Evolutionary conservation across 64 coral and sea anemone genomes (phyloP).

Genomic region (Montipora efflorescens): DNA sequence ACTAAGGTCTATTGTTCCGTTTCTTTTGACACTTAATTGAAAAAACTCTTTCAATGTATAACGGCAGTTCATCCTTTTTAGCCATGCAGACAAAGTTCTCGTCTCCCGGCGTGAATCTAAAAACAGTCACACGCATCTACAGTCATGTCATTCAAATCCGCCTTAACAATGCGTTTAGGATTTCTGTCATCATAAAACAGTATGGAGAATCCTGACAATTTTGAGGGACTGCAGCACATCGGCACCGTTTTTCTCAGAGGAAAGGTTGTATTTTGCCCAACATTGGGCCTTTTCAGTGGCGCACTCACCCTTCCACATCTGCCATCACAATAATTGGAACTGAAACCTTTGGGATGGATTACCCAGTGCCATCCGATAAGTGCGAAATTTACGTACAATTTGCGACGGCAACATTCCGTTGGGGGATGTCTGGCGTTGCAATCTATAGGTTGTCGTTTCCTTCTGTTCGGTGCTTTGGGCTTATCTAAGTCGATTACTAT

Average conservation of each 20-base stretch:
- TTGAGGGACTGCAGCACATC: constrained; percentile 4
- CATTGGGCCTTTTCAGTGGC: no score
- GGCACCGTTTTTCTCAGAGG: background rate
- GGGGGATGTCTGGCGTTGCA: background rate
- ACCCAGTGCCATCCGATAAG: constrained; percentile 24
- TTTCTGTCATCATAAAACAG: background rate
- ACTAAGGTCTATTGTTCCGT: no score
- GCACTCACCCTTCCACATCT: background rate
- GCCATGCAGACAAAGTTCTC: background rate
- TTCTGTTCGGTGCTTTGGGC: background rate
- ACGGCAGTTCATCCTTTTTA: background rate
- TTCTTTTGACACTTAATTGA: no score
- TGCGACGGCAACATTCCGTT: background rate
- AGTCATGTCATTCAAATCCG: background rate
- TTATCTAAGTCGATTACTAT: constrained; percentile 32
- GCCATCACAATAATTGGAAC: background rate
- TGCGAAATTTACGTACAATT: constrained; percentile 3
- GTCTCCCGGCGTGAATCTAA: background rate
- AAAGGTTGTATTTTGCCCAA: background rate
- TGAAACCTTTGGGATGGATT: background rate
- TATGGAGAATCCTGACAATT: background rate
- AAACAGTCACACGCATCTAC: background rate
- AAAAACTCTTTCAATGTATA: no score
- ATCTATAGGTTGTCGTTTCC: background rate
- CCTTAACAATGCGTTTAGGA: background rate